Evolutionary conservation across 2,797 vertebrate species (phyloP), one percentile per base, ranked within the genome.

Genomic region (Petrocephalus schoutedeni): DNA sequence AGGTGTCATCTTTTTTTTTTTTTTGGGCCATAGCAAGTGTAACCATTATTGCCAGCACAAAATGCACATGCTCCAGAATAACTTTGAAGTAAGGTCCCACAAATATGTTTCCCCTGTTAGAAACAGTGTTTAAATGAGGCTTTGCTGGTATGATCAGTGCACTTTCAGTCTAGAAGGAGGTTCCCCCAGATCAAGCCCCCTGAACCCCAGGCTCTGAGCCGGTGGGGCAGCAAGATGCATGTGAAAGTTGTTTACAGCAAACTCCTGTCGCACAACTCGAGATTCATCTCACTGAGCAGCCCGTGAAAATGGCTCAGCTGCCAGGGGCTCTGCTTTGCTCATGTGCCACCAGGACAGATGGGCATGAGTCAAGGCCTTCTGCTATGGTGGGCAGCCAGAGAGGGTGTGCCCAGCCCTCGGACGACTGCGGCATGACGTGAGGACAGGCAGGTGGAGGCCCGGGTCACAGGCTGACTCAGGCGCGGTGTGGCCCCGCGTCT

Each of bases 361-460:
- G 95, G 92, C 92, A 94, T 96, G 95, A 96, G 95, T 96, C 95
- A 96, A 94, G 94, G 89, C 95, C 95, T 95, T 96, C 95, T 96
- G 95, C 94, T 92, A 90, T 93, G 91, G 93, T 92, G 94, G 90
- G 93, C 92, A 93, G 91, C 91, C 91, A 90, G 89, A 90, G 91
- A 92, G 89, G 90, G 91, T 92, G 90, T 89, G 89, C 91, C 91
- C 90, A 89, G 92, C 91, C 89, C 90, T 91, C 54, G 64, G 84
- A 87, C 51, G 80, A 45, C 85, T 45, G 89, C 32, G 86, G 77
- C 90, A 93, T 92, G 94, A 94, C 93, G 91, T 90, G 91, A 91
- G 93, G 94, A 93, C 93, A 91, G 92, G 91, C 95, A 95, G 95
- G 94, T 95, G 94, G 95, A 93, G 94, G 94, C 93, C 94, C 36